A percentile compares a stretch with the other conserved stretches of the same genome.
Conservation (phyloP, 2,113 vertebrate species). For the Spilogale gracilis region DNA sequence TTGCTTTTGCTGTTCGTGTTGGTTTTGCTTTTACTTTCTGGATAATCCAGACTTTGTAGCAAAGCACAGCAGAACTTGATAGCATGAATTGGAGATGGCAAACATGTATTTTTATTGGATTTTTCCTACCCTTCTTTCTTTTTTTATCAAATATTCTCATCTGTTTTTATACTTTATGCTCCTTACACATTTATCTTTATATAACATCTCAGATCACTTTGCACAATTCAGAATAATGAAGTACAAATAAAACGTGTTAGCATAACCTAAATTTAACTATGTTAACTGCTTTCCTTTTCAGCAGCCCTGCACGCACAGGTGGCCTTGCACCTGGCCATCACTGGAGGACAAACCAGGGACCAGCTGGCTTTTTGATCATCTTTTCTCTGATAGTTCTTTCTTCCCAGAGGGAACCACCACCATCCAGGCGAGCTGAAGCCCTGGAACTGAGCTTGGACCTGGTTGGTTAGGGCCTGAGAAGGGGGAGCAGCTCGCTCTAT, state of each 20-base stretch:
- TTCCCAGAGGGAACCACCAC: background rate
- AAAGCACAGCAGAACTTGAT: background rate
- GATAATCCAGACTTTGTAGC: background rate
- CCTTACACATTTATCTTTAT: background rate
- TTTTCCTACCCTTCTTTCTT: background rate
- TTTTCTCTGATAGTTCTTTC: background rate
- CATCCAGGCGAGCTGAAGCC: background rate
- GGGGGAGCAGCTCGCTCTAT: too few species aligned
- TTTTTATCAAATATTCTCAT: background rate
- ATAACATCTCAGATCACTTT: background rate
- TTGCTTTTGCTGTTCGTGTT: background rate
- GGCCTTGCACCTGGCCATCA: background rate
- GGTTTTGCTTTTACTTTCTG: background rate
- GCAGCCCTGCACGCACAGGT: background rate
- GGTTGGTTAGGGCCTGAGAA: background rate
- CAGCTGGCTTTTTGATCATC: background rate
- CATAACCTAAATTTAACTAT: background rate
- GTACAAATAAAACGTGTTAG: background rate
- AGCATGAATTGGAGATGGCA: background rate
- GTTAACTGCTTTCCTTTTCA: background rate
- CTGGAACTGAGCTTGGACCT: background rate
- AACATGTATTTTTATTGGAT: background rate
- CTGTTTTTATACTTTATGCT: background rate
- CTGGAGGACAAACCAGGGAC: background rate
- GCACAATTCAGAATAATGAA: background rate